Base-by-base conservation (phyloP, 1,140 invertebrate genomes). In the Chelonus insularis region DNA sequence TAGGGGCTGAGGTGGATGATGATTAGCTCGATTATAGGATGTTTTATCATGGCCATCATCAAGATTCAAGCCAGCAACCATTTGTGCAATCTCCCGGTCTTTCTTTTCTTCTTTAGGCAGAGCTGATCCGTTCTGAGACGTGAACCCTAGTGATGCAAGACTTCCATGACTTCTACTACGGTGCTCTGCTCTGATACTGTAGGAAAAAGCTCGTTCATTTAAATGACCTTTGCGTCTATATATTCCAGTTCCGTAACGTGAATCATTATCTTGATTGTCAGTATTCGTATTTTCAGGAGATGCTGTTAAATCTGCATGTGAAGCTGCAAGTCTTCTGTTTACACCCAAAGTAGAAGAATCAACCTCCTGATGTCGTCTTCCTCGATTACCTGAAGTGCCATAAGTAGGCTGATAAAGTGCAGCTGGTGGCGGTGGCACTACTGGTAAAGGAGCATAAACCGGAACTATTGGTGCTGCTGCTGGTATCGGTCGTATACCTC, bases 141-240 rank as follows among this genome's bases (percentile, higher is more conserved):
- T 79, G 62, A 82, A 82, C 4, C 80, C 80, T 16, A 96, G 80
- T 71, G 93, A 95, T 18, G 94, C 92, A 69, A 96, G 79, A 47
- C 91, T 94, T 47, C 93, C 93, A 76, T 95, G 93, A 64, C 93
- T 95, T 41, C 94, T 84, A 71, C 93, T 94, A 48, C 93, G 85
- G 75, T 96, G 93, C 74, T 96, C 94, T 72, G 96, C 93, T 48
- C 94, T 83, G 69, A 97, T 97, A 51, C 93, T 95, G 79, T 96
- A 95, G 9, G 92, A 94, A 74, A 97, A 97, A 12, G 94, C 94
- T 47, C 94, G 82, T 75, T 97, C 94, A 76, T 97, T 97, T 55
- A 97, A 78, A 73, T 96, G 94, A 0, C 94, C 94, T 71, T 95
- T 94, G 71, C 93, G 89, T 48, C 91, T 84, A 74, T 96, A 95